These are phyloP conservation scores for Monopis laevigella DNA, from an alignment of 2,888 invertebrate species.

Conservation along the genomic window DNA sequence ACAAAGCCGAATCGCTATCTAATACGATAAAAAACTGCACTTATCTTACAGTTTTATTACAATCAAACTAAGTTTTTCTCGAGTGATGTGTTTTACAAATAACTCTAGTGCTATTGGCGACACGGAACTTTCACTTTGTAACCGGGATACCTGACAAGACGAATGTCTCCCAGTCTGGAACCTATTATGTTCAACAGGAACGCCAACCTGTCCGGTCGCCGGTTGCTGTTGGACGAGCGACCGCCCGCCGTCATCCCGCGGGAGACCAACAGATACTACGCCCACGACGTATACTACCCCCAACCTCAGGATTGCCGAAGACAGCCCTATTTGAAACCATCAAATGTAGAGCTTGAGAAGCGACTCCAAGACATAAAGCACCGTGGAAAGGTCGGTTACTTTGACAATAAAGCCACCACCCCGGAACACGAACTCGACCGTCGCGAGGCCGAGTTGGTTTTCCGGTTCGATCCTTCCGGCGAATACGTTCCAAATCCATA, in stretches of 20 bases:
- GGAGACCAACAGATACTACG: constrained; percentile 26
- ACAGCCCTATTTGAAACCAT: constrained; percentile 51
- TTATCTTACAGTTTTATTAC: too few relatives aligned
- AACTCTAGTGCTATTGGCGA: too few relatives aligned
- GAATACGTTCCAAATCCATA: constrained; percentile 49
- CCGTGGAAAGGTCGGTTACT: constrained; percentile 58
- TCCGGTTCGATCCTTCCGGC: constrained; percentile 56
- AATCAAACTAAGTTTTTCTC: too few relatives aligned
- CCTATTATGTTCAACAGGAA: constrained; percentile 63
- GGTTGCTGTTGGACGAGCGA: constrained; percentile 57
- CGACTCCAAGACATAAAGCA: constrained; percentile 50
- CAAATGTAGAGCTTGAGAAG: constrained; percentile 57
- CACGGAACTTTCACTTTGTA: too few relatives aligned
- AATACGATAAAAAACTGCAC: too few relatives aligned
- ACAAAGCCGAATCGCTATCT: too few relatives aligned
- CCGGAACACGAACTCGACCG: constrained; percentile 54
- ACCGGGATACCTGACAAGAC: too few relatives aligned
- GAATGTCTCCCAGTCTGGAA: constrained; percentile 60
- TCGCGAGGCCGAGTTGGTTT: constrained; percentile 56
- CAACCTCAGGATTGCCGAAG: constrained; percentile 42
- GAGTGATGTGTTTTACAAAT: too few relatives aligned
- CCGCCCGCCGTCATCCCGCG: constrained; percentile 56
- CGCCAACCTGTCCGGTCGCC: constrained; percentile 56
- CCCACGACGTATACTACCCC: constrained; percentile 25
- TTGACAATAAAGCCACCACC: constrained; percentile 54